Conservation (phyloP, 2,888 invertebrate genomes). For the Dinocampus coccinellae region DNA sequence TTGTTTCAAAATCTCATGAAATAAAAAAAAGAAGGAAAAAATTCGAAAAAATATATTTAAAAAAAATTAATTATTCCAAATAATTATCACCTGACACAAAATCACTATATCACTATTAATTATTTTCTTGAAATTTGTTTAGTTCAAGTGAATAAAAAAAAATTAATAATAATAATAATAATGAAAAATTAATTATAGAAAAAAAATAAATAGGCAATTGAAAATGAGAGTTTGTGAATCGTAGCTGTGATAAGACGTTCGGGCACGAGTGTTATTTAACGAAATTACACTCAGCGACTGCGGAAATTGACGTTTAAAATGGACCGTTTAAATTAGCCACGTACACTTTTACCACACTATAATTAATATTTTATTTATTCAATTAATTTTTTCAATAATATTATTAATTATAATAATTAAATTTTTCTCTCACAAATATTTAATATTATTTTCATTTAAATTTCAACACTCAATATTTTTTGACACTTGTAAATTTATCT, state of each 20-base stretch:
- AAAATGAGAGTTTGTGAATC: not conserved
- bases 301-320: constrained; percentile 36
- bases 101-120: not conserved
- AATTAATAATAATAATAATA: not conserved
- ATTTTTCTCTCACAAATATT: too few species aligned
- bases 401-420: too few species aligned
- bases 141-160: not conserved
- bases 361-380: not conserved
- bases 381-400: too few species aligned
- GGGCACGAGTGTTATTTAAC: constrained; percentile 42
- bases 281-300: constrained; percentile 44
- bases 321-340: not conserved
- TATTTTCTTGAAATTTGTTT: not conserved
- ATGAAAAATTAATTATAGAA: not conserved
- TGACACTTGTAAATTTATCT: too few species aligned
- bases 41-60: too few species aligned
- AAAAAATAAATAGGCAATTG: not conserved
- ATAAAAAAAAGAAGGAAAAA: not conserved
- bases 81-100: not conserved
- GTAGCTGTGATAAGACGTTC: not conserved
- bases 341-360: not conserved
- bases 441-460: too few species aligned
- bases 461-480: too few species aligned
- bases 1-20: not conserved
- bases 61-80: not conserved